A percentile compares a stretch with the other conserved stretches of the same genome.
phyloP scores from a whole-genome alignment of 2,797 vertebrate species.

The Vipera latastei region DNA sequence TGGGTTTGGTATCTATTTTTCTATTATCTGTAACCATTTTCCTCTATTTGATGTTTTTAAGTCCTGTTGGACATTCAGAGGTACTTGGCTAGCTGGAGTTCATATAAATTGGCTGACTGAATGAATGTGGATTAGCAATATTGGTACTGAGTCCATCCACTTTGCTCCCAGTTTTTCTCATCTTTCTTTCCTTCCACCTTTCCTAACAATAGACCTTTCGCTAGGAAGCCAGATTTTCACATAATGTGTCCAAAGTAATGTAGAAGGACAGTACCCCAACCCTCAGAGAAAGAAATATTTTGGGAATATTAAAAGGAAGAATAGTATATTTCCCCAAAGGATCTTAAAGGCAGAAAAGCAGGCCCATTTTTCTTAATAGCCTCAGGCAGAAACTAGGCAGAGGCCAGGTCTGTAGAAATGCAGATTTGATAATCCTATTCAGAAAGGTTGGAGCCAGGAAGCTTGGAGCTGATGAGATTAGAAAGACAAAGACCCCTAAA shows the following conservation, averaged over 20 bases:
- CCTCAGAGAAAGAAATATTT: too few species aligned
- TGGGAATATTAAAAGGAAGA: too few species aligned
- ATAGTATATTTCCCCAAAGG: too few species aligned
- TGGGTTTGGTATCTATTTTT: neutral
- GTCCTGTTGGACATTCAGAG: neutral
- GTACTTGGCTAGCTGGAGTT: neutral
- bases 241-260: neutral
- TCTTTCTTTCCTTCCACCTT: neutral
- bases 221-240: neutral
- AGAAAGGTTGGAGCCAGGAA: too few species aligned
- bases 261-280: too few species aligned
- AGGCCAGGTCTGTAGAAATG: too few species aligned
- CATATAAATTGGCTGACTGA: neutral
- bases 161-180: neutral
- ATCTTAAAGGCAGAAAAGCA: too few species aligned
- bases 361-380: too few species aligned
- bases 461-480: too few species aligned
- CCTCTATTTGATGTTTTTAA: neutral
- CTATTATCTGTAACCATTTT: neutral
- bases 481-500: too few species aligned
- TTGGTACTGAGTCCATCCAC: neutral
- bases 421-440: too few species aligned
- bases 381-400: too few species aligned
- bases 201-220: neutral
- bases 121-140: neutral